phyloP scores from a whole-genome alignment of 2,797 vertebrate genomes.

The Melopsittacus undulatus region DNA sequence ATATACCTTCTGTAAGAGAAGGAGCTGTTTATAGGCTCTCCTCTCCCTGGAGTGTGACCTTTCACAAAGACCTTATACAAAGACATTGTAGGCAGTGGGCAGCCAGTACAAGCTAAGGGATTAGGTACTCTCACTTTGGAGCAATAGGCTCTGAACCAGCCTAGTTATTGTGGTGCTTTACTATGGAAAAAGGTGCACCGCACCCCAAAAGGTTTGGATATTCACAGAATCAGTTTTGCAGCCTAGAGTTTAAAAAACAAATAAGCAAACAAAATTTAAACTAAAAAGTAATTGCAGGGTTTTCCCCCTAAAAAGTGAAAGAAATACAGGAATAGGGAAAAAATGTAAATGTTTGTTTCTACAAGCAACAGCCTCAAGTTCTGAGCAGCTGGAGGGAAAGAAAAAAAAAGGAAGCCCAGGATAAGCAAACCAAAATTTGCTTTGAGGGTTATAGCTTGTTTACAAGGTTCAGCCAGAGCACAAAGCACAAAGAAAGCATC shows the following conservation, averaged over 20 bases:
- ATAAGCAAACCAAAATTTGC: not conserved
- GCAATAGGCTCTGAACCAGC: not conserved
- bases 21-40: not conserved
- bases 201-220: not conserved
- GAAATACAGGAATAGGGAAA: not conserved
- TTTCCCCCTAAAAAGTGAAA: not conserved
- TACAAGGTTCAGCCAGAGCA: not conserved
- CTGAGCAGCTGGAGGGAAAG: not conserved
- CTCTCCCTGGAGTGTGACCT: slow-evolving; percentile 25
- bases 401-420: not conserved
- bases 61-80: not conserved
- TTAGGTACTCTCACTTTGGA: not conserved
- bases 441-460: not conserved
- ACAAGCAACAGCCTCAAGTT: not conserved
- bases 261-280: not conserved
- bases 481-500: not conserved
- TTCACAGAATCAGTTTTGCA: not conserved
- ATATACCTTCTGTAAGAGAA: not conserved
- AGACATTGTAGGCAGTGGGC: not conserved
- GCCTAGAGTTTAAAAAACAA: not conserved
- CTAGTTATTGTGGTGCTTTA: not conserved
- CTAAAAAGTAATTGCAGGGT: not conserved
- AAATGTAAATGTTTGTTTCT: not conserved
- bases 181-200: not conserved
- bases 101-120: not conserved